Evolutionary conservation across 2,888 invertebrate species (phyloP).

Genomic region (Magallana nippona): DNA sequence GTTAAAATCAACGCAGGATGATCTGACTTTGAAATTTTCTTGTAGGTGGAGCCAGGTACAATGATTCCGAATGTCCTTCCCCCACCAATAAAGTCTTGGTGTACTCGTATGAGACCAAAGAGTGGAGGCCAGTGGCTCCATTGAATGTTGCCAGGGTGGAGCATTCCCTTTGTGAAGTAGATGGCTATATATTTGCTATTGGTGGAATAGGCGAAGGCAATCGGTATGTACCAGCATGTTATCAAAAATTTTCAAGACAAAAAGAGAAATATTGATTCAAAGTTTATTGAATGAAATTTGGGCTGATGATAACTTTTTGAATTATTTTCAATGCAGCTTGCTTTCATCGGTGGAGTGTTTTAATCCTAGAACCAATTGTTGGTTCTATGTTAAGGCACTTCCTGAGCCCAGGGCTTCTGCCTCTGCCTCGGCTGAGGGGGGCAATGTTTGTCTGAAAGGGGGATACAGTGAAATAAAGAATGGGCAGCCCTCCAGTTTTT

Average conservation of each 20-base stretch:
- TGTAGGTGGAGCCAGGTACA: slow-evolving; percentile 2
- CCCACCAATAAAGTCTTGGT: slow-evolving; percentile 55
- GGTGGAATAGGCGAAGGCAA: slow-evolving; percentile 65
- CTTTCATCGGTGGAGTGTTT: neutral
- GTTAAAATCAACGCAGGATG: too few species aligned
- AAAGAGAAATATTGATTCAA: neutral
- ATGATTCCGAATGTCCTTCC: neutral
- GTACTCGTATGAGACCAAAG: slow-evolving; percentile 52
- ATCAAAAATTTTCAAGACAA: neutral
- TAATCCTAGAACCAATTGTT: neutral
- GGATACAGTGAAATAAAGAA: neutral
- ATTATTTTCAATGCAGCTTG: too few species aligned
- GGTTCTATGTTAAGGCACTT: neutral
- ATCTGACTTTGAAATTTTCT: too few species aligned
- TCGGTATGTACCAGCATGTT: slow-evolving; percentile 52
- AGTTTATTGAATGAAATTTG: too few species aligned
- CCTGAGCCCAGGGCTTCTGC: neutral
- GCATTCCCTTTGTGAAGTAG: slow-evolving; percentile 60
- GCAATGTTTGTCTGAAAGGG: slow-evolving; percentile 8
- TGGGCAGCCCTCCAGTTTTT: too few species aligned
- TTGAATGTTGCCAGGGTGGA: slow-evolving; percentile 60
- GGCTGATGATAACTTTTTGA: too few species aligned
- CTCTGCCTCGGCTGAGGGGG: neutral
- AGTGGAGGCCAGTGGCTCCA: slow-evolving; percentile 57
- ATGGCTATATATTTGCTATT: slow-evolving; percentile 65